phyloP scores from a whole-genome alignment of 2,113 vertebrate species.

The Anser cygnoides region DNA sequence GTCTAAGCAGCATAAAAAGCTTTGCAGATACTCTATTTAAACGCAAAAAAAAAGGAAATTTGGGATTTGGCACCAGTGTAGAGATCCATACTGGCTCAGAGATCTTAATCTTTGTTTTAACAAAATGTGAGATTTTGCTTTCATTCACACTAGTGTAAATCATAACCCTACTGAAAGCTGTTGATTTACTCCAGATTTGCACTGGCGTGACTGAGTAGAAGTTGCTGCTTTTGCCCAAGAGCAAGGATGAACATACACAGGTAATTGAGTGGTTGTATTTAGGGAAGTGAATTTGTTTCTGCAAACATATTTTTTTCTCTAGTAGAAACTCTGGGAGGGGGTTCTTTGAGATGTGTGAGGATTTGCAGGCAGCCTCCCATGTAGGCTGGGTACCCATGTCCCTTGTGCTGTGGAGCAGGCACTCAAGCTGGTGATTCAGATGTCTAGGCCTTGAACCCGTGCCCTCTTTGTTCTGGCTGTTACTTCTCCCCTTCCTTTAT shows the following conservation, averaged over 20 bases:
- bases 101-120: background rate
- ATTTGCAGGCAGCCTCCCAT: background rate
- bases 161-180: background rate
- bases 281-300: background rate
- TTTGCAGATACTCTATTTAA: background rate
- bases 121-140: background rate
- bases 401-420: background rate
- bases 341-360: background rate
- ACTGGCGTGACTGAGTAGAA: background rate
- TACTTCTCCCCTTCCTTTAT: background rate
- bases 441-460: background rate
- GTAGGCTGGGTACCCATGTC: background rate
- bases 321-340: background rate
- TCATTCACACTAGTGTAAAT: background rate
- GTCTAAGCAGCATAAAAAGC: background rate
- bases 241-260: background rate
- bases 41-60: background rate
- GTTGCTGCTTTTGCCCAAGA: background rate
- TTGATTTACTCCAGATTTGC: background rate
- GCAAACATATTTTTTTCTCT: background rate
- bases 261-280: background rate
- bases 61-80: background rate
- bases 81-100: background rate
- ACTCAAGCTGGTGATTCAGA: background rate
- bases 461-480: constrained; percentile 18